These are phyloP conservation scores for Calameuta filiformis DNA, from an alignment of 2,888 invertebrate genomes.

Conservation along the genomic window DNA sequence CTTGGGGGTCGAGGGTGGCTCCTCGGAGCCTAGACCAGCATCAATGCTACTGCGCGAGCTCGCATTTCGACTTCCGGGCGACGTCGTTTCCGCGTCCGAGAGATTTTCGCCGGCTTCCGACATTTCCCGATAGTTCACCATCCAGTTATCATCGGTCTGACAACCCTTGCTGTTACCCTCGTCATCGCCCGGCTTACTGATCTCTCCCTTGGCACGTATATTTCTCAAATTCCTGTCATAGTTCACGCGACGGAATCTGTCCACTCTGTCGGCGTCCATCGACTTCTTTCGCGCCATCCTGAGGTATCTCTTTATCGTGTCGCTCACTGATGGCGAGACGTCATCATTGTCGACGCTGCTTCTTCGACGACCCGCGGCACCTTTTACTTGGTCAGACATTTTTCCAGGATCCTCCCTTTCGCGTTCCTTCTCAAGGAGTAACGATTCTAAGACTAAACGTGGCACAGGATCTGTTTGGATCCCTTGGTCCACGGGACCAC, in stretches of 20 bases:
- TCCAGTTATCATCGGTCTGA: constrained; percentile 84
- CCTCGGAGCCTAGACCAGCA: constrained; percentile 64
- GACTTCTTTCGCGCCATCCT: constrained; percentile 91
- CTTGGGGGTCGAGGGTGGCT: constrained; percentile 66
- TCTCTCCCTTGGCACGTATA: constrained; percentile 82
- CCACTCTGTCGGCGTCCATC: constrained; percentile 82
- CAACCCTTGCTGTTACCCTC: constrained; percentile 81
- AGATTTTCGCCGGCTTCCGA: constrained; percentile 53
- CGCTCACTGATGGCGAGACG: constrained; percentile 87
- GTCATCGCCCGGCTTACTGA: constrained; percentile 81
- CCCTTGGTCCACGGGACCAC: constrained; percentile 67
- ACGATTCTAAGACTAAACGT: constrained; percentile 68
- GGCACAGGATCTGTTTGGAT: constrained; percentile 75
- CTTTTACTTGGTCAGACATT: constrained; percentile 61
- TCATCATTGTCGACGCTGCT: constrained; percentile 88
- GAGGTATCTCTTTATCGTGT: constrained; percentile 86
- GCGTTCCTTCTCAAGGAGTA: constrained; percentile 67
- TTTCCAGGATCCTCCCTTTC: constrained; percentile 67
- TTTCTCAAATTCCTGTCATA: constrained; percentile 87
- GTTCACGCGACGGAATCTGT: constrained; percentile 87
- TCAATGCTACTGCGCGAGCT: constrained; percentile 70
- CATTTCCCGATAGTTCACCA: constrained; percentile 70
- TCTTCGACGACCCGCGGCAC: constrained; percentile 70
- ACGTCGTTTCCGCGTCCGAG: constrained; percentile 60
- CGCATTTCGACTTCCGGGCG: constrained; percentile 66